Base-by-base conservation (phyloP, 35 echinoderm and acorn worm genomes). In the Patiria miniata region DNA sequence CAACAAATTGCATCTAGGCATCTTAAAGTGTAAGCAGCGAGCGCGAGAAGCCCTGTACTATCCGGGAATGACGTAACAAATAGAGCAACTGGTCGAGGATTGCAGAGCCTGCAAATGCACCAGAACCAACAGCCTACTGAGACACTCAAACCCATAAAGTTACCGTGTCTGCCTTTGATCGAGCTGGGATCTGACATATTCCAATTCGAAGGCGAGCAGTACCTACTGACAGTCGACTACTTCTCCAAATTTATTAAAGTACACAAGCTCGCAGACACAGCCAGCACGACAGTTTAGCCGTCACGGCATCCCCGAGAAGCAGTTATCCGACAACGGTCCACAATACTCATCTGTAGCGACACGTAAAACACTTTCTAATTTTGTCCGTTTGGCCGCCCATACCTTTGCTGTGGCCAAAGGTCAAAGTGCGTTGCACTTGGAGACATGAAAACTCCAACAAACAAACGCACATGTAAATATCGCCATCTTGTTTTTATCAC, bases 231-330 rank as follows among this genome's bases (percentile, higher is more conserved):
- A 8, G 19, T 90, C 39, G 87, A 83, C 38, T 94, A 94, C 36
- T 94, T 82, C 40, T 95, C 93, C 40, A 77, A 81, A 22, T 89
- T 81, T 29, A 89, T 94, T 14, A 68, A 79, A 80, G 52, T 93
- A 15, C 68, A 85, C 17, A 7, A 86, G 14, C 39, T 93, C 1
- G 6, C 21, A 21, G 50, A 83, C 8, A 47, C 39, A 23, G 29
- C 81, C 51, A 85, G 86, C 68, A 37, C 37, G 8, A 39, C 81
- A 85, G 33, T 94, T 47, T 47, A 52, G 68, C 23, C 53, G 82
- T 0, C 92, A 94, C 80, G 87, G 87, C 8, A 87, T 90, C 54
- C 92, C 92, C 3, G 77, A 94, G 29, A 87, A 29, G 22, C 18
- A 90, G 32, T 57, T 30, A 23, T 73, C 92, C 1, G 92, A 94